A percentile compares a stretch with the other conserved stretches of the same genome.
These are phyloP conservation scores for Bos javanicus DNA, from an alignment of 2,113 vertebrate species.

Conservation along the genomic window DNA sequence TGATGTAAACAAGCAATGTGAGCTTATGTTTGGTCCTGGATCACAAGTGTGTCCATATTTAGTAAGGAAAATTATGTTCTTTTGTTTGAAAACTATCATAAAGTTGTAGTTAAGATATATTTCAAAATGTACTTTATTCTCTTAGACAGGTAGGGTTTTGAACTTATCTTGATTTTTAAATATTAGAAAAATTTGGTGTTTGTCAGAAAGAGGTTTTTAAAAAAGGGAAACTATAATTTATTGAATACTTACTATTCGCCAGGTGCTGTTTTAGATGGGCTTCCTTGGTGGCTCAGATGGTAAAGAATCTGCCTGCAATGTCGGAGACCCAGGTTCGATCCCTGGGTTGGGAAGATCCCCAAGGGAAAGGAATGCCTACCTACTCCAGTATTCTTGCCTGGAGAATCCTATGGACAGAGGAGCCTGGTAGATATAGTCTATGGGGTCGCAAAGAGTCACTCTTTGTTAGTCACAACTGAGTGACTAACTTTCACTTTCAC, in stretches of 20 bases:
- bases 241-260: neutral
- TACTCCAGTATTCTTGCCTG: neutral
- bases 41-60: constrained; percentile 96
- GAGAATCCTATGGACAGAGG: neutral
- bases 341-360: neutral
- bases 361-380: neutral
- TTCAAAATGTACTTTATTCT: neutral
- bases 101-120: neutral
- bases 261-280: neutral
- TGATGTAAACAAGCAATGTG: constrained; percentile 95
- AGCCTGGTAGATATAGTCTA: neutral
- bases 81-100: neutral
- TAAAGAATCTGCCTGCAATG: neutral
- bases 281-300: neutral
- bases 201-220: neutral
- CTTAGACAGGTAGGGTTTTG: neutral
- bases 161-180: neutral
- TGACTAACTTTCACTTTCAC: neutral
- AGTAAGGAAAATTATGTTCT: constrained; percentile 80
- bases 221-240: neutral
- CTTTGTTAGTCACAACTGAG: neutral
- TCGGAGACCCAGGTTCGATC: neutral
- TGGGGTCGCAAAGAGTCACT: neutral
- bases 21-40: constrained; percentile 94
- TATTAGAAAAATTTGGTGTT: neutral